Percentiles rank a stretch among this genome's conserved stretches.
These are phyloP conservation scores for Caenorhabditis inopinata DNA, from an alignment of 1,140 invertebrate genomes.

Conservation along the genomic window DNA sequence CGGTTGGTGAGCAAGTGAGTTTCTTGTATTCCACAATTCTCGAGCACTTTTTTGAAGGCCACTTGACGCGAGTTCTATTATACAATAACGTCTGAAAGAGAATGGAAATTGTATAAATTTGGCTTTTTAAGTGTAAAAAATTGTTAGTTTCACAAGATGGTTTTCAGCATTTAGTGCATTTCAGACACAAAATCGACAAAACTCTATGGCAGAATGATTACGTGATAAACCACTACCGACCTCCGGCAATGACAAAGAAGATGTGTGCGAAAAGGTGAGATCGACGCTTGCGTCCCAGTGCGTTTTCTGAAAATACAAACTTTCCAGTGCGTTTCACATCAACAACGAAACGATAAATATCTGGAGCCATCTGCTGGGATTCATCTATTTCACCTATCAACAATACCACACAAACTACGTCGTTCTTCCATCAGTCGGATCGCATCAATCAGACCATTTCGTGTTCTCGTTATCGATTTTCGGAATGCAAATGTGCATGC, in stretches of 20 bases:
- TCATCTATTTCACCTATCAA: conserved; percentile 80
- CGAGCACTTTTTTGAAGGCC: too few species aligned
- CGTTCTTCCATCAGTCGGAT: conserved; percentile 63
- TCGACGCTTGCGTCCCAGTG: too few species aligned
- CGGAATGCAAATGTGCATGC: conserved; percentile 89
- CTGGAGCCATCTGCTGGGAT: conserved; percentile 91
- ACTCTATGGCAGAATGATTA: conserved; percentile 61
- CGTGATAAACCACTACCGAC: conserved; percentile 58
- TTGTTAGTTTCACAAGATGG: background rate
- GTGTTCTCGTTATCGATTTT: conserved; percentile 79
- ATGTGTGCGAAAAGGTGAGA: conserved; percentile 57
- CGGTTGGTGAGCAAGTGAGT: conserved; percentile 22
- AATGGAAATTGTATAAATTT: too few species aligned
- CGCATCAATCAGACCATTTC: conserved; percentile 74
- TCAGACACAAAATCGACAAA: conserved; percentile 36
- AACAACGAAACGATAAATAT: conserved; percentile 96
- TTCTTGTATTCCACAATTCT: background rate
- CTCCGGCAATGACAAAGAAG: conserved; percentile 53
- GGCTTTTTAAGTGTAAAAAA: too few species aligned
- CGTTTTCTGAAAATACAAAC: background rate
- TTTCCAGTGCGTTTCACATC: conserved; percentile 84
- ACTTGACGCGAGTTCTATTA: too few species aligned
- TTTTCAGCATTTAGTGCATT: background rate
- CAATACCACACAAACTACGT: conserved; percentile 80
- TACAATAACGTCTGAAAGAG: too few species aligned